Base-by-base conservation (phyloP, 2,888 invertebrate genomes). In the Eilema griseolum region DNA sequence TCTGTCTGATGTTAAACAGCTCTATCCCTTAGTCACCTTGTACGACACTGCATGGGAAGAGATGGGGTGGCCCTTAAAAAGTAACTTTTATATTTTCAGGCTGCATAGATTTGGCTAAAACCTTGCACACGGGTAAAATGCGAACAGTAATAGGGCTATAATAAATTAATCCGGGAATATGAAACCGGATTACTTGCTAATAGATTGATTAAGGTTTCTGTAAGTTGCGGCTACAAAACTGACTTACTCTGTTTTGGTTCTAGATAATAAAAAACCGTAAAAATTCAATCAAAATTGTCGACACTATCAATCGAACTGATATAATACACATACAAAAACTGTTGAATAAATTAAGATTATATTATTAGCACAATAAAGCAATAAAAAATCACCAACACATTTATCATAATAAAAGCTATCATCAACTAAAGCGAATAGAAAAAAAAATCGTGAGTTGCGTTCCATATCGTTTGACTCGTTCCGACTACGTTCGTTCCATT, bases 401-500 rank as follows among this genome's bases (percentile, higher is more conserved):
- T 85, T 81, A 85, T 86, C 85, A 85, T 83, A 77, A 81, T 82
- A 80, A 74, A 74, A 82, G 66, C 78, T 78, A 89, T 90, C 88
- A 89, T 85, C 86, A 85, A 82, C 83, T 73, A 77, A 79, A 79
- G 76, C 76, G 83, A 64, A 84, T 10, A 52, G 52, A 83, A 76
- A 83, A 86, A 87, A 85, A 86, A 86, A 86, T 78, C 89, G 86
- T 90, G 91, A 92, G 90, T 90, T 90, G 92, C 90, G 85, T 89
- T 90, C 86, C 72, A 83, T 77, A 79, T 84, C 91, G 89, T 92
- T 93, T 88, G 90, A 89, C 76, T 83, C 88, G 86, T 61, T 61
- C 92, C 91, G 92, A 86, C 91, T 83, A 83, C 85, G 80, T 79
- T 84, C 80, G 66, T 73, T 75, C 86, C 82, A 93, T 95, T 95